A percentile compares a stretch with the other conserved stretches of the same genome.
Conservation (phyloP, 2,113 vertebrate genomes). For the Genyomyrus donnyi region DNA sequence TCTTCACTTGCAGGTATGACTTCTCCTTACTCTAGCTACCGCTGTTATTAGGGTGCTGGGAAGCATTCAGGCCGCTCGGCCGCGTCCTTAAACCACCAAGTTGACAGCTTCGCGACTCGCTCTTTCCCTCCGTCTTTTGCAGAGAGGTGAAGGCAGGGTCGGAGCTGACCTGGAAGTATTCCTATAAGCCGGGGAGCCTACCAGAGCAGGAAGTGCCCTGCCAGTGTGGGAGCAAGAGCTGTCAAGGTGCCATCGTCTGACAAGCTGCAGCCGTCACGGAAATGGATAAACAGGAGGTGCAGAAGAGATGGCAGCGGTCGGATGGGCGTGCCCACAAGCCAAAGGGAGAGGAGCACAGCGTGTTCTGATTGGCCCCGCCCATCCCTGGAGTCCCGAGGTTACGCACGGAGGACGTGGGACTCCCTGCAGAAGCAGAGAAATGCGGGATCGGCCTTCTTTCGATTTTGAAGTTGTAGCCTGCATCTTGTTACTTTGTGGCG, state of each 20-base stretch:
- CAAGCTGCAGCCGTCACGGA: not conserved
- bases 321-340: not conserved
- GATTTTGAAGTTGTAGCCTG: not conserved
- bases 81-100: not conserved
- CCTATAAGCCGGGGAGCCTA: constrained; percentile 52
- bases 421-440: not conserved
- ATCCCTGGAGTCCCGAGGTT: not conserved
- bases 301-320: not conserved
- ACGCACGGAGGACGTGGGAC: not conserved
- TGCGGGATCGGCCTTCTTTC: not conserved
- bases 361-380: not conserved
- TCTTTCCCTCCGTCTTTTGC: constrained; percentile 27
- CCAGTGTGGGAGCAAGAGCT: constrained; percentile 64
- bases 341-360: not conserved
- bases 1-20: constrained; percentile 86
- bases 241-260: constrained; percentile 61
- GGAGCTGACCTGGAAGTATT: constrained; percentile 87
- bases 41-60: not conserved
- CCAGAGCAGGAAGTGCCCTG: constrained; percentile 67
- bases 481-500: not conserved
- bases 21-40: not conserved
- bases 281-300: not conserved
- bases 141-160: constrained; percentile 79
- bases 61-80: not conserved
- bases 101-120: not conserved